A percentile compares a stretch with the other conserved stretches of the same genome.
These are phyloP conservation scores for Naja naja DNA, from an alignment of 2,113 vertebrate genomes.

Conservation along the genomic window DNA sequence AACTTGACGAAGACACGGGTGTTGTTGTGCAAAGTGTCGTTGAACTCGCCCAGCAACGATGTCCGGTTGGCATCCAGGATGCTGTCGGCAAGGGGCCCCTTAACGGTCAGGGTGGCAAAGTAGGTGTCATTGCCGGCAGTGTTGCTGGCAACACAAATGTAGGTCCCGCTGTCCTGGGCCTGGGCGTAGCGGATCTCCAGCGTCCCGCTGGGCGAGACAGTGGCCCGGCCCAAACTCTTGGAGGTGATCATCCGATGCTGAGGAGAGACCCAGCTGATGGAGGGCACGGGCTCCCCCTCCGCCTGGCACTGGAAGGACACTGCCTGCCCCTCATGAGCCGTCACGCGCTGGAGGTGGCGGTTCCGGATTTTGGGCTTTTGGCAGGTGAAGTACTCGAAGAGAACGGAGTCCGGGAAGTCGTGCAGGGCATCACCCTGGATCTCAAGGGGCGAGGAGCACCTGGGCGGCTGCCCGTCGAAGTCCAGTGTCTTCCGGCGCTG, in stretches of 20 bases:
- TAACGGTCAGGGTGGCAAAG: slow-evolving; percentile 89
- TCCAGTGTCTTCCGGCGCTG: slow-evolving; percentile 92
- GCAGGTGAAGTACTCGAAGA: slow-evolving; percentile 96
- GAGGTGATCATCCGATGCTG: slow-evolving; percentile 86
- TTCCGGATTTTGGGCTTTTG: slow-evolving; percentile 93
- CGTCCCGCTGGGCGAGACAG: slow-evolving; percentile 85
- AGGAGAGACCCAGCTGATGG: slow-evolving; percentile 92
- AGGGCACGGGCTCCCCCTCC: slow-evolving; percentile 86
- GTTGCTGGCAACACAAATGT: slow-evolving; percentile 97
- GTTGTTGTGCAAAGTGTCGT: slow-evolving; percentile 87
- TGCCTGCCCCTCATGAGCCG: slow-evolving; percentile 80
- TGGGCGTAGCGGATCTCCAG: slow-evolving; percentile 86
- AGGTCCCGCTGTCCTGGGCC: slow-evolving; percentile 91
- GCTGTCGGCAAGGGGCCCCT: slow-evolving; percentile 70
- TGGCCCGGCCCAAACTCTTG: slow-evolving; percentile 77
- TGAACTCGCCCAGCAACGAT: slow-evolving; percentile 79
- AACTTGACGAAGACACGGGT: slow-evolving; percentile 88
- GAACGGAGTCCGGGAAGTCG: slow-evolving; percentile 84
- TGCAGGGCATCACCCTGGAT: slow-evolving; percentile 87
- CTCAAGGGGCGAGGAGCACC: slow-evolving; percentile 82
- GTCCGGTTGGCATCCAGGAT: slow-evolving; percentile 77
- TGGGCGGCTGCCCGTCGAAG: slow-evolving; percentile 85
- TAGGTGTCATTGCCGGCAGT: slow-evolving; percentile 96
- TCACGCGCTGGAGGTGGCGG: slow-evolving; percentile 86
- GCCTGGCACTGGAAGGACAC: slow-evolving; percentile 90